phyloP scores from a whole-genome alignment of 2,888 invertebrate species.

The Agriopis leucophaearia region DNA sequence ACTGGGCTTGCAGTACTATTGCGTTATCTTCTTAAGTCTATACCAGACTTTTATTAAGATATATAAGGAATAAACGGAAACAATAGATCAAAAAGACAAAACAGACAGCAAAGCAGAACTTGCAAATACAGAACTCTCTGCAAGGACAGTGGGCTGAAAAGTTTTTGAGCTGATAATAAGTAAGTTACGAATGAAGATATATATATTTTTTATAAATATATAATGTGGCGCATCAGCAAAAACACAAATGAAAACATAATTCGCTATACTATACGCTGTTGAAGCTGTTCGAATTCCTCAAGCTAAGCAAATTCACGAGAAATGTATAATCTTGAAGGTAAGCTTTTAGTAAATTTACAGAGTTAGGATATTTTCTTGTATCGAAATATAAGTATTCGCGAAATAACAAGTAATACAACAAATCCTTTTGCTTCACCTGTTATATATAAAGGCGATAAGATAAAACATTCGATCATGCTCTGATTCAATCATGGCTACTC shows the following conservation, averaged over 20 bases:
- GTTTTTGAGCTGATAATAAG: background rate
- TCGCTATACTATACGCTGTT: background rate
- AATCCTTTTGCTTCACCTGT: constrained; percentile 22
- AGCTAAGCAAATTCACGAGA: background rate
- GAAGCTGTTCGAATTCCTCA: background rate
- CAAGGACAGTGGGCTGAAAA: background rate
- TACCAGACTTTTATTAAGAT: background rate
- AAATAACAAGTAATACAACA: constrained; percentile 10
- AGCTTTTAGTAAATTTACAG: background rate
- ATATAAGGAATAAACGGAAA: background rate
- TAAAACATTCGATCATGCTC: constrained; percentile 50
- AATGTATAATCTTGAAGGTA: background rate
- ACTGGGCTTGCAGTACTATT: constrained; percentile 54
- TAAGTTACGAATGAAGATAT: background rate
- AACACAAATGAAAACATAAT: background rate
- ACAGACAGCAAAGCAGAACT: background rate
- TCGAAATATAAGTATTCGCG: constrained; percentile 1
- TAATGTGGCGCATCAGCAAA: background rate
- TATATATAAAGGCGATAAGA: constrained; percentile 51
- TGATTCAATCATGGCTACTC: constrained; percentile 51
- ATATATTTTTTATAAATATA: background rate
- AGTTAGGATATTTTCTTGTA: background rate
- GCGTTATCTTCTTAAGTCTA: constrained; percentile 9
- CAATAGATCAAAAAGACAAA: background rate
- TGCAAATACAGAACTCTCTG: background rate